These are phyloP conservation scores for Arenaria interpres DNA, from an alignment of 2,113 vertebrate species.

Conservation along the genomic window DNA sequence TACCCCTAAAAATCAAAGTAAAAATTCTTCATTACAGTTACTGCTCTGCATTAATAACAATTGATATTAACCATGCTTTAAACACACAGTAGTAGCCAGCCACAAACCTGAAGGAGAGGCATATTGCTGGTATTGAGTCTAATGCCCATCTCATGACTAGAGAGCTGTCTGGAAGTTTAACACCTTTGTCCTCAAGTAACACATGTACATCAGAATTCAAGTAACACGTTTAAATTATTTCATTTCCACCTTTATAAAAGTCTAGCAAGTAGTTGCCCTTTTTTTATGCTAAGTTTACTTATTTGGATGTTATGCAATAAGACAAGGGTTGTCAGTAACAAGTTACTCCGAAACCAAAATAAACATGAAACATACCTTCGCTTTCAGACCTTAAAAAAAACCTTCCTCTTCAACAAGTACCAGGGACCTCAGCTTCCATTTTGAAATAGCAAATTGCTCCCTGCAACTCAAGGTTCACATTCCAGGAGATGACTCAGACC, in stretches of 20 bases:
- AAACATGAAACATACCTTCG: not conserved
- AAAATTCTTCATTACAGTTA: not conserved
- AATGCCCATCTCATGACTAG: not conserved
- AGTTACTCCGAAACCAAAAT: not conserved
- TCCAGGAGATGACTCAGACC: constrained; percentile 19
- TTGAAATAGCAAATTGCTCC: not conserved
- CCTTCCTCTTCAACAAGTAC: not conserved
- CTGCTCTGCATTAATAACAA: not conserved
- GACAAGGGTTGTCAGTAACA: not conserved
- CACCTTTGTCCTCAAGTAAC: not conserved
- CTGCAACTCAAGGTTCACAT: not conserved
- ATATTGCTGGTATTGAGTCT: not conserved
- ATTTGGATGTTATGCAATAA: not conserved
- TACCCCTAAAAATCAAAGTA: not conserved
- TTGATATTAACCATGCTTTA: not conserved
- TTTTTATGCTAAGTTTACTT: not conserved
- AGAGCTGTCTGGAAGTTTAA: not conserved
- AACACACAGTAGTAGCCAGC: not conserved
- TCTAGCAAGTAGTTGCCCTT: not conserved
- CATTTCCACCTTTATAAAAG: not conserved
- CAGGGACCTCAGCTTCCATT: not conserved
- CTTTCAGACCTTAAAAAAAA: not conserved
- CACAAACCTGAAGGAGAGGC: not conserved
- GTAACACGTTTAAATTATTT: not conserved
- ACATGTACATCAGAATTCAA: not conserved